Base-by-base conservation (phyloP, 2,113 vertebrate species). In the Cricetomys ansorgei region DNA sequence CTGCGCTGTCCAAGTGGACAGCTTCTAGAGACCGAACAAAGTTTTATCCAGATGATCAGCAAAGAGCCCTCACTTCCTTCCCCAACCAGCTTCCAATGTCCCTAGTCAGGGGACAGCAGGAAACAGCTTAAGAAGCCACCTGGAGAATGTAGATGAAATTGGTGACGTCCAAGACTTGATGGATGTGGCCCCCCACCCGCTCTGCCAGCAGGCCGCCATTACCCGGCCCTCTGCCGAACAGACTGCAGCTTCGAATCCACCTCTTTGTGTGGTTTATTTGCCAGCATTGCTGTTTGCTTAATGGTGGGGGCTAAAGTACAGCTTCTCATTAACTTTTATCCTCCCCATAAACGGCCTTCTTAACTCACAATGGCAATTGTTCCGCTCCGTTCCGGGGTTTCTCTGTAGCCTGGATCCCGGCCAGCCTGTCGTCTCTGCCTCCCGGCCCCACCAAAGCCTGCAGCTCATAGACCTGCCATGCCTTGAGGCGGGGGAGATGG, bases 311-410 rank as follows among this genome's bases (percentile, higher is more conserved):
- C 91, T 77, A 70, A 67, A 59, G 57, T 57, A 6, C 16, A 25
- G 88, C 43, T 95, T 92, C 96, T 95, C 91, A 70, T 96, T 91
- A 95, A 96, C 95, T 97, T 96, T 94, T 76, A 95, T 96, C 89
- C 93, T 97, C 91, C 94, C 81, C 94, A 27, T 90, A 91, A 93
- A 96, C 0, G 25, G 76, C 50, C 94, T 89, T 64, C 79, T 97
- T 96, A 89, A 89, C 89, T 97, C 93, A 43, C 16, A 17, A 1
- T 43, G 92, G 92, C 77, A n/a, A 0, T 72, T 23, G 72, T 73
- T 96, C 92, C 0, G 4, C 94, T 76, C 43, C 1, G 34, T 73
- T 95, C 88, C 94, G 43, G 50, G 88, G 29, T 43, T 85, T 59
- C 65, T 80, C 73, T 1, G 0, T 50, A 16, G 7, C 43, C 88